Percentiles rank a stretch among this genome's conserved stretches.
These are phyloP conservation scores for Dryas iulia DNA, from an alignment of 1,140 invertebrate species.

Conservation along the genomic window DNA sequence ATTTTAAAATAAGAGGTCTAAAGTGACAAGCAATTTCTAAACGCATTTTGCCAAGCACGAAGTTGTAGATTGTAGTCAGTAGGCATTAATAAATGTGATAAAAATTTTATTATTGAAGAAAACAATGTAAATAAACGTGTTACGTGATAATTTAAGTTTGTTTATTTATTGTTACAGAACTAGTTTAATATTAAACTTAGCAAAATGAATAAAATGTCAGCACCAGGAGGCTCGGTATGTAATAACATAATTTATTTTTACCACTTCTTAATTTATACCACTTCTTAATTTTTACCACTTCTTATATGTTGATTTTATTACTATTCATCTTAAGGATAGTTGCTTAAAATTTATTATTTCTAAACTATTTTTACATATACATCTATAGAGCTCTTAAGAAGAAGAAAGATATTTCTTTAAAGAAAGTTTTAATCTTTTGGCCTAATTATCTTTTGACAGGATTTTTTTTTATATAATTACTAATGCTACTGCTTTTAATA, in stretches of 20 bases:
- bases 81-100: background rate
- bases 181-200: background rate
- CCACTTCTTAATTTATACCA: too few species aligned
- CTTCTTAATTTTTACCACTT: too few species aligned
- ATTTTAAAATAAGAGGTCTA: too few species aligned
- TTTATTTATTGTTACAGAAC: background rate
- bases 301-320: background rate
- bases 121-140: background rate
- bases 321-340: background rate
- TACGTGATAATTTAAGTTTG: background rate
- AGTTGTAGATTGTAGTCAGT: background rate
- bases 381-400: too few species aligned
- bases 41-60: constrained; percentile 26
- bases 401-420: too few species aligned
- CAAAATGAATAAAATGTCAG: constrained; percentile 38
- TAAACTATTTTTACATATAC: too few species aligned
- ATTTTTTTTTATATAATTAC: too few species aligned
- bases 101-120: background rate
- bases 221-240: constrained; percentile 44
- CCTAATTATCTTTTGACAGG: background rate
- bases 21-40: constrained; percentile 1
- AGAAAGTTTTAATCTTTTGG: background rate
- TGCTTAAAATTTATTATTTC: background rate
- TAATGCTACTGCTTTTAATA: too few species aligned
- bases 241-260: constrained; percentile 10